Evolutionary conservation across 2,113 vertebrate genomes (phyloP).

Genomic region (Heloderma charlesbogerti): DNA sequence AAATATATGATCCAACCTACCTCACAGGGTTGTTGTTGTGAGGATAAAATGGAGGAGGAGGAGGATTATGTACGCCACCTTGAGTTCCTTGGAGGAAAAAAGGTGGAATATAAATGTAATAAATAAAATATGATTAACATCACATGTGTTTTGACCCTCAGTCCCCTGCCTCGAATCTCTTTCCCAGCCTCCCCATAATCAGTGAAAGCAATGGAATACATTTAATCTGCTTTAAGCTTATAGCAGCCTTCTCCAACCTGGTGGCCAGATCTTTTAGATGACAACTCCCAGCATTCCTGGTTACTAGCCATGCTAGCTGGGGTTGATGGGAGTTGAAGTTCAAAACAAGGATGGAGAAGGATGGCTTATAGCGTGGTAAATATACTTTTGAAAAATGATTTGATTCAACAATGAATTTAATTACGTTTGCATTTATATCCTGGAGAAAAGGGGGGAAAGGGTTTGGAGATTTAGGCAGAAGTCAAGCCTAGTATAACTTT

Average conservation of each 20-base stretch:
- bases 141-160: background rate
- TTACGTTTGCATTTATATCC: background rate
- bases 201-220: background rate
- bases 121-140: background rate
- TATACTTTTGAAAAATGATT: background rate
- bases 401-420: background rate
- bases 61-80: too few relatives aligned
- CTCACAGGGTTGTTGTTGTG: too few relatives aligned
- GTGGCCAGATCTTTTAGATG: too few relatives aligned
- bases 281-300: too few relatives aligned
- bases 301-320: too few relatives aligned
- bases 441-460: background rate
- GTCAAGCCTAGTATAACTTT: background rate
- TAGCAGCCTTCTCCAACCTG: background rate
- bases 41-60: too few relatives aligned
- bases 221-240: background rate
- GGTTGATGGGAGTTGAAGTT: too few relatives aligned
- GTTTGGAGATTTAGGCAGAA: background rate
- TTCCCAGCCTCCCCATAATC: background rate
- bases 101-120: too few relatives aligned
- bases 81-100: too few relatives aligned
- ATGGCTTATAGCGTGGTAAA: background rate
- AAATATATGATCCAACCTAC: too few relatives aligned
- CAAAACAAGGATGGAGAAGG: too few relatives aligned
- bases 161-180: background rate